A percentile compares a stretch with the other conserved stretches of the same genome.
These are phyloP conservation scores for Tadarida brasiliensis DNA, from an alignment of 2,797 vertebrate genomes.

Conservation along the genomic window DNA sequence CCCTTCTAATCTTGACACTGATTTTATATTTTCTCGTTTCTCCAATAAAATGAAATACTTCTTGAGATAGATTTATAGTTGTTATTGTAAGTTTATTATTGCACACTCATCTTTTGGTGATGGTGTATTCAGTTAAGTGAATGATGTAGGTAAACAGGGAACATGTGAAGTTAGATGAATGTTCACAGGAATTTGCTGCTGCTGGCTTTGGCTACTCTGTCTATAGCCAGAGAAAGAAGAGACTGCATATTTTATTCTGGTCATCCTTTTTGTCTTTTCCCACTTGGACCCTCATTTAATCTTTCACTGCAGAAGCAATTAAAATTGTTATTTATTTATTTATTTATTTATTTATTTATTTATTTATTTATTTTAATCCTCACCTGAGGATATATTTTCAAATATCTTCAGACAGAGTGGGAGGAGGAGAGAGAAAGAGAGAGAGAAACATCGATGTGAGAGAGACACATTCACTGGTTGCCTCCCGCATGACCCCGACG, in stretches of 20 bases:
- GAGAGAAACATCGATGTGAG: no score
- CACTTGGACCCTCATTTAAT: not conserved
- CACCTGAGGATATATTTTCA: no score
- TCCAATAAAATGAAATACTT: conserved; percentile 5
- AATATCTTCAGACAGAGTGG: no score
- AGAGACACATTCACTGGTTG: no score
- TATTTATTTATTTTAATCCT: no score
- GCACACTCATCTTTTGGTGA: not conserved
- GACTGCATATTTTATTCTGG: not conserved
- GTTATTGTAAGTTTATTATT: not conserved
- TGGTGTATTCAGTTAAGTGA: not conserved
- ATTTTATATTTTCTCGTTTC: conserved; percentile 13
- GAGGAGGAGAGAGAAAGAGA: no score
- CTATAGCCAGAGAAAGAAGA: not conserved
- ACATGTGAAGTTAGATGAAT: not conserved
- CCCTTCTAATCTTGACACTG: conserved; percentile 10
- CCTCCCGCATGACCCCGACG: no score
- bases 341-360: no score
- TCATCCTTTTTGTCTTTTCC: not conserved
- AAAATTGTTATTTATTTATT: not conserved
- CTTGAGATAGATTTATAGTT: conserved; percentile 13
- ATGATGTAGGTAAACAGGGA: not conserved
- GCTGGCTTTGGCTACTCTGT: not conserved
- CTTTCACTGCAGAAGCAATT: not conserved
- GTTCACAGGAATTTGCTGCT: not conserved